Percentiles rank a stretch among this genome's conserved stretches.
Conservation (phyloP, 1,140 invertebrate species). For the Drosophila asahinai region DNA sequence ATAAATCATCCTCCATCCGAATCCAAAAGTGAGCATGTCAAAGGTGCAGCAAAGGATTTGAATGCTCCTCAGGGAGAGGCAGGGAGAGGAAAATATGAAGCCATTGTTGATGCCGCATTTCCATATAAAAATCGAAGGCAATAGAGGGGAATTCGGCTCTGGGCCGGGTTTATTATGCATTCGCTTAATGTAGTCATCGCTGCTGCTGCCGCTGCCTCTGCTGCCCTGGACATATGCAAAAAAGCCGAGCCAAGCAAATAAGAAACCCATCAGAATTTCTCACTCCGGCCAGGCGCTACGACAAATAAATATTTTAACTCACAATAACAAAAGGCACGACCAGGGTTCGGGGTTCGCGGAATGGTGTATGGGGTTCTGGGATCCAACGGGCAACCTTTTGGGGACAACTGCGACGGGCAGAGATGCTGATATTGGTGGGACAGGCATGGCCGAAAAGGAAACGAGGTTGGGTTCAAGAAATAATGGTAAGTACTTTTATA, state of each 20-base stretch:
- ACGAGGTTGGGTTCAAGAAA: conserved; percentile 4
- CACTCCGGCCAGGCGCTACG: conserved; percentile 80
- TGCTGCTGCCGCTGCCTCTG: conserved; percentile 20
- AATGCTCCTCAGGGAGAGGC: conserved; percentile 53
- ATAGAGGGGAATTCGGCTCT: conserved; percentile 37
- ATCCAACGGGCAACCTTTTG: conserved; percentile 26
- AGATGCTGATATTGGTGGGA: conserved; percentile 31
- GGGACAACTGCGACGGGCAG: conserved; percentile 21
- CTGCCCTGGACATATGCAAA: conserved; percentile 71
- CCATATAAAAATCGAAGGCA: conserved; percentile 78
- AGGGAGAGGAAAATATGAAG: conserved; percentile 72
- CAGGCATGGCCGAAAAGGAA: conserved; percentile 10
- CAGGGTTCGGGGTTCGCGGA: conserved; percentile 13
- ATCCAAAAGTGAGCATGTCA: conserved; percentile 75
- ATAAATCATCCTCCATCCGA: conserved; percentile 71
- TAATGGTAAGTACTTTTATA: background rate
- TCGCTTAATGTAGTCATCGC: conserved; percentile 79
- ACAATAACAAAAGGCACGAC: conserved; percentile 76
- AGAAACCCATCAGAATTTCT: conserved; percentile 84
- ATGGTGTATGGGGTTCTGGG: conserved; percentile 13
- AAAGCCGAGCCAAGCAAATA: conserved; percentile 72
- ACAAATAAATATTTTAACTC: conserved; percentile 84
- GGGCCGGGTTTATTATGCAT: conserved; percentile 70
- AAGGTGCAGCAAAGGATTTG: conserved; percentile 82
- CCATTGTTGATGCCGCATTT: conserved; percentile 78